Evolutionary conservation across 2,797 vertebrate species (phyloP).

Genomic region (Gallirallus australis): DNA sequence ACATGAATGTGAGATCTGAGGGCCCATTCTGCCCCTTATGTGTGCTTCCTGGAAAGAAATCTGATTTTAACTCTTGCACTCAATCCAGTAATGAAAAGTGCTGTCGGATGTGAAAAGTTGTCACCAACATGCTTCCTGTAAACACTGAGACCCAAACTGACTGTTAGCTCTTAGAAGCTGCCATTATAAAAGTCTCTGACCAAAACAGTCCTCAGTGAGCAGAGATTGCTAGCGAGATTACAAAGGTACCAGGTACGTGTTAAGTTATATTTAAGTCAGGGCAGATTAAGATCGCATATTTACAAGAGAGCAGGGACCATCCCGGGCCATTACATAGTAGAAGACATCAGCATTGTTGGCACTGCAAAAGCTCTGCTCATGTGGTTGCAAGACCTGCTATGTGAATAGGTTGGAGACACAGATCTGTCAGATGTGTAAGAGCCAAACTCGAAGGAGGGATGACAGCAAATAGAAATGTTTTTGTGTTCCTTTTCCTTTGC

Average conservation of each 20-base stretch:
- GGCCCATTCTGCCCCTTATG: background rate
- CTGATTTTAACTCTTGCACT: conserved; percentile 1
- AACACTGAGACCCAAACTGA: background rate
- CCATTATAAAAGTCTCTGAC: background rate
- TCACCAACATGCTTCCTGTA: background rate
- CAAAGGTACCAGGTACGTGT: background rate
- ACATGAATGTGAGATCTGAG: background rate
- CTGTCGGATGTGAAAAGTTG: background rate
- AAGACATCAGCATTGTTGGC: background rate
- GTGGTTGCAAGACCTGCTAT: background rate
- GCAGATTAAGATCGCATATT: background rate
- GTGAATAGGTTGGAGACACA: background rate
- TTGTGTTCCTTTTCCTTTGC: background rate
- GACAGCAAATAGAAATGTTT: background rate
- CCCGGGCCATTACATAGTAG: background rate
- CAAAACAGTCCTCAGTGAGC: background rate
- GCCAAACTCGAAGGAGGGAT: background rate
- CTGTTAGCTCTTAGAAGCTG: background rate
- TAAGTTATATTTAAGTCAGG: background rate
- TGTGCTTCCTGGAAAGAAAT: background rate
- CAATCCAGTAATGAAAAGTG: background rate
- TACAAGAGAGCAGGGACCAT: background rate
- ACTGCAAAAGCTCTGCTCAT: background rate
- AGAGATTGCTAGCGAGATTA: conserved; percentile 13
- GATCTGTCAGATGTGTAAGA: background rate